Evolutionary conservation across 2,888 invertebrate genomes (phyloP), one percentile per base, ranked within the genome.

Genomic region (Choreutis nemorana): DNA sequence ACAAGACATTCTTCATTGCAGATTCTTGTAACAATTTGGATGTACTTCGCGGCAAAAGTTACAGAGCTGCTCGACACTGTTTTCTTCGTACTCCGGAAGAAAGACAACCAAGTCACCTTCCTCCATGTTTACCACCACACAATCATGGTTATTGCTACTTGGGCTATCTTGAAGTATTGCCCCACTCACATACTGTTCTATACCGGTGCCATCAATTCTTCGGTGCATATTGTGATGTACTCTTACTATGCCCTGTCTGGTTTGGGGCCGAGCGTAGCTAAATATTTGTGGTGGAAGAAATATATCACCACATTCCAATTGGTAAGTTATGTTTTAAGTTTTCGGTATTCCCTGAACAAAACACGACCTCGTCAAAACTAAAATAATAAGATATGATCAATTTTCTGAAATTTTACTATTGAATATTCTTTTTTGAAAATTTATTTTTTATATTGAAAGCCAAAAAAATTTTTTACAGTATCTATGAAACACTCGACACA

Each of bases 51-150:
- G 31, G 90, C 89, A 2, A 91, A 91, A 65, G 65, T 91, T 3
- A 77, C 87, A 0, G 91, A 91, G 54, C 79, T 91, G 0, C 48
- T 90, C 26, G 91, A 91, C 50, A 91, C 91, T 0, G 84, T 91
- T 1, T 95, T 96, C 72, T 95, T 95, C 59, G 90, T 95, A 2
- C 59, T 94, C 42, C 82, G 95, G 25, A 95, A 95, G 63, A 65
- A 81, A 72, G 44, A 82, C 71, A 60, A 83, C 26, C 95, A 95
- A 63, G 87, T 95, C 1, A 87, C 92, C 0, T 91, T 93, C 50
- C 83, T 96, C 14, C 95, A 96, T 55, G 85, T 95, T 1, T 94
- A 94, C 52, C 94, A 94, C 59, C 94, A 95, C 54, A 78, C 85
- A 0, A 63, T 84, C 28, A 90, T 89, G 66, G 89, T 88, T 40